Base-by-base conservation (phyloP, 2,113 vertebrate genomes). In the Lampris megalopsis region DNA sequence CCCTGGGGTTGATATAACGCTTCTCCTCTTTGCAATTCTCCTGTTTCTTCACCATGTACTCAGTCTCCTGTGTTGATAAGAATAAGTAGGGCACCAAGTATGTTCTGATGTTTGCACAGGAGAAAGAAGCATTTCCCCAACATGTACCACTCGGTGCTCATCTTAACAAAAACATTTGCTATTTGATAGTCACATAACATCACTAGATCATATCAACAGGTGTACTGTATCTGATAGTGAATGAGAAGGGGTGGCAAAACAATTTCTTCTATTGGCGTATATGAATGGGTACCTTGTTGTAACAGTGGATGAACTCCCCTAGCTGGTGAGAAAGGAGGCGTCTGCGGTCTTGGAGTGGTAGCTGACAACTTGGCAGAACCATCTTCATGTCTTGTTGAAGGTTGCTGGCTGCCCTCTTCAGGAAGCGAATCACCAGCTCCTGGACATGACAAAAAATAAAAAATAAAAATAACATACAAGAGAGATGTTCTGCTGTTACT, bases 371-470 rank as follows among this genome's bases (percentile, higher is more conserved):
- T 61, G 97, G 97, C 53, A 96, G 77, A 5, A 94, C 90, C 92
- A 98, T 85, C 75, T 84, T 92, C 83, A 98, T 76, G 45, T 97
- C 96, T 72, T 96, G 94, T 36, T 94, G 96, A 24, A 99, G 95
- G 86, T 99, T 98, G 88, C 90, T 94, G 76, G 96, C 95, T 49
- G 97, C 98, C 87, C 94, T 92, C 81, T 92, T 96, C 85, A 99
- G 93, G 84, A 99, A 99, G 67, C 96, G 95, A 68, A 97, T 94
- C 71, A 99, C 95, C 57, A 99, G 92, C 74, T 99, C 97, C 98
- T 99, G 86, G 35, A 59, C 60, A 75, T 53, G 45, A 77, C 53
- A 68, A 67, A 73, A 78, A 71, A 65, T 36, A 48, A 1, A 10
- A 41, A 35, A 48, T 35, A 9, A 24, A 24, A 24, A 24, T 24